Base-by-base conservation (phyloP, 2,888 invertebrate species). In the Neocrepidodera transversa region DNA sequence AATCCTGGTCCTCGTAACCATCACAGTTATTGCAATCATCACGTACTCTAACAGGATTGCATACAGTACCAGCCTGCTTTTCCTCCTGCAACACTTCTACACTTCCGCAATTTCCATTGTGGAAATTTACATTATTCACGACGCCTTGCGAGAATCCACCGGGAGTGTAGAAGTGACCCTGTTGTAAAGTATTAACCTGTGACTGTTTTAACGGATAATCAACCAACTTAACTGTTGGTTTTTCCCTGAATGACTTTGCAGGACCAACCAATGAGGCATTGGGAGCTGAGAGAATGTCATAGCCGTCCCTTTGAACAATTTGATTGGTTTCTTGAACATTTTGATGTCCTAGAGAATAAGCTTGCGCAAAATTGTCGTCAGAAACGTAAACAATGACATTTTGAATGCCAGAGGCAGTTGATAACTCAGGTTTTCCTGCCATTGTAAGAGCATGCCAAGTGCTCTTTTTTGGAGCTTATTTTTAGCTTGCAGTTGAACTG, bases 351-450 rank as follows among this genome's bases (percentile, higher is more conserved):
- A 82, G 80, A 64, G 83, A 78, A 77, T 84, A 84, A 48, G 79
- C 78, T 65, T 80, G 80, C 58, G 82, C 82, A 72, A 83, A 82
- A 76, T 83, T 83, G 68, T 84, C 84, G 74, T 82, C 82, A 55
- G 84, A 82, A 47, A 84, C 84, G 74, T 84, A 84, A 61, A 84
- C 84, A 79, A 83, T 80, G 72, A 84, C 83, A 78, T 83, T 83
- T 69, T 83, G 83, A 62, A 83, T 81, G 77, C 81, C 80, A 76
- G 80, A 79, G 66, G 75, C 72, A 64, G 77, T 83, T 81, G 85
- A 83, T 81, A 87, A 86, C 83, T 88, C 88, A 87, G 88, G 86
- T 87, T 89, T 88, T 84, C 86, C 86, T 82, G 89, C 89, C 84
- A 84, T 89, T 83, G 85, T 87, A 83, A 83, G 84, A 84, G 83